Evolutionary conservation across 2,113 vertebrate genomes (phyloP).

Genomic region (Baryphthengus martii): DNA sequence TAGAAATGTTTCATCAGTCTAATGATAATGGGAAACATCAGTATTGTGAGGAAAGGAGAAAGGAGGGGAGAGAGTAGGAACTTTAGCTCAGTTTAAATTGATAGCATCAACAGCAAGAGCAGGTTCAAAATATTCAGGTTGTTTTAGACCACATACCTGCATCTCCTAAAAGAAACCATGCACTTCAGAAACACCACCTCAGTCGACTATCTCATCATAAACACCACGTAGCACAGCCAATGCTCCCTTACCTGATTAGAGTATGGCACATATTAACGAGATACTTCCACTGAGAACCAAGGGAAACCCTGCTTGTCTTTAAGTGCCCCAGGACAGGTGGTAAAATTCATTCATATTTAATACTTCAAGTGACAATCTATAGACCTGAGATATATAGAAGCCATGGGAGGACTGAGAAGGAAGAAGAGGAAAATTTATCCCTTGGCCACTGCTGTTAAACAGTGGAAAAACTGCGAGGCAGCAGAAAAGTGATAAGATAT

Average conservation of each 20-base stretch:
- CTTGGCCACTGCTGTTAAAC: neutral
- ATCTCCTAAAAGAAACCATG: neutral
- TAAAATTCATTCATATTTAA: neutral
- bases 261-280: neutral
- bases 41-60: neutral
- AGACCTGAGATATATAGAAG: neutral
- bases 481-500: neutral
- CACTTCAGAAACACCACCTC: neutral
- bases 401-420: neutral
- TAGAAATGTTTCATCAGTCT: neutral
- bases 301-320: neutral
- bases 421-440: neutral
- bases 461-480: neutral
- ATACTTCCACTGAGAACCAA: neutral
- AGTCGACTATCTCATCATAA: neutral
- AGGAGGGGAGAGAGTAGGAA: neutral
- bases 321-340: neutral
- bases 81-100: neutral
- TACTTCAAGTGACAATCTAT: neutral
- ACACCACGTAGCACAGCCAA: accelerated
- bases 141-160: neutral
- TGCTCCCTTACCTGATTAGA: neutral
- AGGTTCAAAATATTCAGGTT: neutral
- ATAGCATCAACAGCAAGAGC: neutral
- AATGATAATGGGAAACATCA: neutral